Percentiles rank a stretch among this genome's conserved stretches.
Conservation (phyloP, 2,888 invertebrate species). For the Atrina japonica region DNA sequence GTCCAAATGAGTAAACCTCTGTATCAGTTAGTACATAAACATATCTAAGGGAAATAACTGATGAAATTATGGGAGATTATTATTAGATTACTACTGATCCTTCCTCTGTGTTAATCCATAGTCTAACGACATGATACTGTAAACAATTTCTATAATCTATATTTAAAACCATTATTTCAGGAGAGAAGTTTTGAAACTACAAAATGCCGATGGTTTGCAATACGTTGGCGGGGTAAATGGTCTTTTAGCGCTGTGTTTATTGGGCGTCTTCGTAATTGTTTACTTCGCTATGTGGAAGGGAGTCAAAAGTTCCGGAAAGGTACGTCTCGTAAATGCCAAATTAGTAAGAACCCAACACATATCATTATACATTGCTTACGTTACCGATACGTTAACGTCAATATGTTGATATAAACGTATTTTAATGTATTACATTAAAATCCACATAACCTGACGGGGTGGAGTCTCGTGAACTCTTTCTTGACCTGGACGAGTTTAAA, state of each 20-base stretch:
- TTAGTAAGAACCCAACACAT: neutral
- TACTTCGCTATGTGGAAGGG: conserved; percentile 81
- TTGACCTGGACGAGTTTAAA: no score
- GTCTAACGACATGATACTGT: no score
- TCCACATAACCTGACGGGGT: no score
- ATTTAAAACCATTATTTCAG: conserved; percentile 70
- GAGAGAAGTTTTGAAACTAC: conserved; percentile 74
- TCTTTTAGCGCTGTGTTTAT: conserved; percentile 77
- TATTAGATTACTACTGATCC: no score
- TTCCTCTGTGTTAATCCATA: no score
- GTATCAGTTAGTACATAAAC: no score
- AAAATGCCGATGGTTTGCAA: conserved; percentile 71
- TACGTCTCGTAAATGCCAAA: conserved; percentile 47
- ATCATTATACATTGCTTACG: neutral
- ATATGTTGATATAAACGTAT: neutral
- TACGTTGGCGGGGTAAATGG: conserved; percentile 78
- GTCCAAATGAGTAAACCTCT: no score
- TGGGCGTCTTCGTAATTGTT: conserved; percentile 79
- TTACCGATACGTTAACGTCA: neutral
- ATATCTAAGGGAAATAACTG: no score
- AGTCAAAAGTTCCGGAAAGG: conserved; percentile 81
- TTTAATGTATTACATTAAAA: no score
- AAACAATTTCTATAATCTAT: no score
- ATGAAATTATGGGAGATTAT: no score
- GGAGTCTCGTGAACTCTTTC: no score